These are phyloP conservation scores for Campoplex capitator DNA, from an alignment of 2,888 invertebrate genomes.

Conservation along the genomic window DNA sequence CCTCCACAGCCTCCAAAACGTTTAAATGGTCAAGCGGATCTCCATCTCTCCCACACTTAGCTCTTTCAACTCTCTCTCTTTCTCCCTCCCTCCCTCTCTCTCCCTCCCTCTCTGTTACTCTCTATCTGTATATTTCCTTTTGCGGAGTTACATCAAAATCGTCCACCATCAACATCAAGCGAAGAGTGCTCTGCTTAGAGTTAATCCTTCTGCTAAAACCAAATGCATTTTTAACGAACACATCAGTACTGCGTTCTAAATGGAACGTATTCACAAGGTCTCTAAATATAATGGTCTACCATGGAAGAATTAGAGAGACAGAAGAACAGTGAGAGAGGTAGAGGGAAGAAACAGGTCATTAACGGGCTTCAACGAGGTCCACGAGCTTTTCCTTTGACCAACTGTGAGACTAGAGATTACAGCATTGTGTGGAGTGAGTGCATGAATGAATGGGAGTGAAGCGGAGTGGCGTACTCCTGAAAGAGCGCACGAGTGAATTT, in stretches of 20 bases:
- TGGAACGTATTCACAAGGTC: slow-evolving; percentile 38
- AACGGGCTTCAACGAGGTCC: slow-evolving; percentile 48
- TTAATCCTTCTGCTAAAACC: slow-evolving; percentile 25
- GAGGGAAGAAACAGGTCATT: slow-evolving; percentile 34
- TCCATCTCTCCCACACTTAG: neutral
- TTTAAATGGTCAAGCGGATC: slow-evolving; percentile 17
- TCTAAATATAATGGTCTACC: slow-evolving; percentile 40
- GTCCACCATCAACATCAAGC: slow-evolving; percentile 18
- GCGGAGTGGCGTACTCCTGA: slow-evolving; percentile 14
- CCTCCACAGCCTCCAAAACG: slow-evolving; percentile 14
- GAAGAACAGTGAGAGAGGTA: slow-evolving; percentile 13
- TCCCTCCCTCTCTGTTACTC: neutral
- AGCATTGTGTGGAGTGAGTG: slow-evolving; percentile 32
- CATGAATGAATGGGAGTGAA: slow-evolving; percentile 29
- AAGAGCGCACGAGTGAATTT: slow-evolving; percentile 41
- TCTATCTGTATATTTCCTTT: neutral
- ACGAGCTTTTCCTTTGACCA: slow-evolving; percentile 50
- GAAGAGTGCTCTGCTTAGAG: slow-evolving; percentile 11
- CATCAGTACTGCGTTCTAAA: slow-evolving; percentile 37
- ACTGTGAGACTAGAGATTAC: slow-evolving; percentile 27
- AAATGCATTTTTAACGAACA: neutral
- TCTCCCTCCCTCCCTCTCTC: neutral
- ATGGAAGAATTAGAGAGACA: neutral
- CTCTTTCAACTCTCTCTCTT: neutral
- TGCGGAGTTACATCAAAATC: neutral